Percentiles rank a stretch among this genome's conserved stretches.
Evolutionary conservation across 1,140 invertebrate species (phyloP).

Genomic region (Colletes gigas): DNA sequence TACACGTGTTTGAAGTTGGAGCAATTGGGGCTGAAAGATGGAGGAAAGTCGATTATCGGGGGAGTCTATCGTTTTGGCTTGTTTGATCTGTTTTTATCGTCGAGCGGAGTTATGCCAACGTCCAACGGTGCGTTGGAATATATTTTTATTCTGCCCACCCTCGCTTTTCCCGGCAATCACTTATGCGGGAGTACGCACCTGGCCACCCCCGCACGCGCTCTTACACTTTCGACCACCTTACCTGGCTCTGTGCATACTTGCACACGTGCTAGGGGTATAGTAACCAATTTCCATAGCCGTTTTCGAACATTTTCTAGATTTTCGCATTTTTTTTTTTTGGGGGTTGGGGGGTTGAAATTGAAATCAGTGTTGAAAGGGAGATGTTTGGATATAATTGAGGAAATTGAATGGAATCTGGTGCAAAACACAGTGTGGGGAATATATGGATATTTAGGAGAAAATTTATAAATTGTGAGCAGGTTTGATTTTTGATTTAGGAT

Average conservation of each 20-base stretch:
- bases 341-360: too few species aligned
- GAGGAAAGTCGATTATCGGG: conserved; percentile 16
- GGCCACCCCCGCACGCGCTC: conserved; percentile 65
- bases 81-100: conserved; percentile 63
- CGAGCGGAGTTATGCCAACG: conserved; percentile 37
- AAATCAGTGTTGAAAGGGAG: too few species aligned
- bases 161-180: conserved; percentile 58
- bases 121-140: conserved; percentile 38
- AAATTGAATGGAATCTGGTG: too few species aligned
- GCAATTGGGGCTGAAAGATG: too few species aligned
- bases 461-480: too few species aligned
- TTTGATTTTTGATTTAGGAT: too few species aligned
- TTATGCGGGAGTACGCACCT: conserved; percentile 66
- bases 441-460: too few species aligned
- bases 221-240: conserved; percentile 61
- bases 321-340: too few species aligned
- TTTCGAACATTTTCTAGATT: not conserved
- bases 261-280: conserved; percentile 23
- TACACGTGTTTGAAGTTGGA: too few species aligned
- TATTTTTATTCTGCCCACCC: conserved; percentile 55
- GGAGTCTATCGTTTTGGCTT: conserved; percentile 45
- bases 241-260: conserved; percentile 51
- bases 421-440: too few species aligned
- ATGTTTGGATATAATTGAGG: too few species aligned
- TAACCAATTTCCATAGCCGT: conserved; percentile 8